phyloP scores from a whole-genome alignment of 2,797 vertebrate genomes.

The Rhynchonycteris naso region DNA sequence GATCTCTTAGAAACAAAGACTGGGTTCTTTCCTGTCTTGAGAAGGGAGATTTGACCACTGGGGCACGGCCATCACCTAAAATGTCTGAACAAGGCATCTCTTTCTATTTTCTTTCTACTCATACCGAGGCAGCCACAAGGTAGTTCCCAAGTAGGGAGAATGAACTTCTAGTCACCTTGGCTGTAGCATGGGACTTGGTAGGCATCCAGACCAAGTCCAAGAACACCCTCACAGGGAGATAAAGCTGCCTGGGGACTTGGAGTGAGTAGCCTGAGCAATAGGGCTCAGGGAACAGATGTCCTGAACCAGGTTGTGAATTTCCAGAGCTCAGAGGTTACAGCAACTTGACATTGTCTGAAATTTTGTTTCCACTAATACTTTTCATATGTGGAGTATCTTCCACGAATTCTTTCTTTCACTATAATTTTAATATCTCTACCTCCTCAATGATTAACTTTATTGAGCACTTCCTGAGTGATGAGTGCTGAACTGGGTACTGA shows the following conservation, averaged over 20 bases:
- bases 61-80: neutral
- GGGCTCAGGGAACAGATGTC: neutral
- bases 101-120: neutral
- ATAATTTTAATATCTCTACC: neutral
- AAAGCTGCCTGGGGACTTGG: neutral
- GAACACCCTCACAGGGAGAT: neutral
- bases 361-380: neutral
- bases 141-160: neutral
- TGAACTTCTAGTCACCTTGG: neutral
- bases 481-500: neutral
- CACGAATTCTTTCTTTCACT: neutral
- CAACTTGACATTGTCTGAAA: neutral
- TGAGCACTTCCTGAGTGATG: neutral
- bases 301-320: neutral
- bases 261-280: neutral
- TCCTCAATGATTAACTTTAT: neutral
- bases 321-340: neutral
- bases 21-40: neutral
- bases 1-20: neutral
- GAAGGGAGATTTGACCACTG: neutral
- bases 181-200: neutral
- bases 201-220: neutral
- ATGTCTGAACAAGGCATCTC: neutral
- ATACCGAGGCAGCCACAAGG: neutral
- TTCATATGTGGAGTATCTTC: neutral